These are phyloP conservation scores for Hippoglossus stenolepis DNA, from an alignment of 2,113 vertebrate species.

Conservation along the genomic window DNA sequence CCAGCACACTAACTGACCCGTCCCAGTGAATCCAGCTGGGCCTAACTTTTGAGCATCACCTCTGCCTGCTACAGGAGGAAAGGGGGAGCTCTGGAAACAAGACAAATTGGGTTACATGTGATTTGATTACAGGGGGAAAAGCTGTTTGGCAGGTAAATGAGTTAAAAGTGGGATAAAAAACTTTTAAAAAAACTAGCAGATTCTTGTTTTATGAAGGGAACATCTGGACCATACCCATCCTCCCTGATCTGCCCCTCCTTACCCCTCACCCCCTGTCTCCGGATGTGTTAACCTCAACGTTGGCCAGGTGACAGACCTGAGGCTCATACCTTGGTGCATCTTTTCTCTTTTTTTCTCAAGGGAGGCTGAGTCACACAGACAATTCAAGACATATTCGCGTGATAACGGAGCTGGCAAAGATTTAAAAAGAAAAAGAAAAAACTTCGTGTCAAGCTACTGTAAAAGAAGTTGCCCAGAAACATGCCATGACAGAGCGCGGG, in stretches of 20 bases:
- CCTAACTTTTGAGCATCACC: slow-evolving; percentile 36
- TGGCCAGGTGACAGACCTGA: slow-evolving; percentile 47
- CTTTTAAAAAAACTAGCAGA: too few species aligned
- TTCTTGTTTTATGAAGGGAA: not conserved
- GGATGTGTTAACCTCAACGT: slow-evolving; percentile 41
- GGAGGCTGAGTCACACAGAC: slow-evolving; percentile 45
- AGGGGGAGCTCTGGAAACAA: slow-evolving; percentile 25
- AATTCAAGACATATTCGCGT: slow-evolving; percentile 10
- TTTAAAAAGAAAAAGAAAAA: not conserved
- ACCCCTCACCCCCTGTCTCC: not conserved
- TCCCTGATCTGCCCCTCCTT: not conserved
- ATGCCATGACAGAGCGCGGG: slow-evolving; percentile 61
- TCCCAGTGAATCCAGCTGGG: slow-evolving; percentile 56
- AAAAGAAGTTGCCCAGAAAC: slow-evolving; percentile 65
- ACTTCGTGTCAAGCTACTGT: slow-evolving; percentile 64
- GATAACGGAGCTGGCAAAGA: not conserved
- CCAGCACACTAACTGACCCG: slow-evolving; percentile 59
- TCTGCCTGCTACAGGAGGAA: slow-evolving; percentile 11
- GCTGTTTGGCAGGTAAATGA: not conserved
- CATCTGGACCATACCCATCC: not conserved
- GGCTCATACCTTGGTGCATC: slow-evolving; percentile 33
- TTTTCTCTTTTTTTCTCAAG: not conserved
- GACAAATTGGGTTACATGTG: slow-evolving; percentile 39
- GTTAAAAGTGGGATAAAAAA: not conserved
- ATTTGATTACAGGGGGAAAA: slow-evolving; percentile 4